Evolutionary conservation across 2,888 invertebrate species (phyloP), one percentile per base, ranked within the genome.

Genomic region (Pterostichus madidus): DNA sequence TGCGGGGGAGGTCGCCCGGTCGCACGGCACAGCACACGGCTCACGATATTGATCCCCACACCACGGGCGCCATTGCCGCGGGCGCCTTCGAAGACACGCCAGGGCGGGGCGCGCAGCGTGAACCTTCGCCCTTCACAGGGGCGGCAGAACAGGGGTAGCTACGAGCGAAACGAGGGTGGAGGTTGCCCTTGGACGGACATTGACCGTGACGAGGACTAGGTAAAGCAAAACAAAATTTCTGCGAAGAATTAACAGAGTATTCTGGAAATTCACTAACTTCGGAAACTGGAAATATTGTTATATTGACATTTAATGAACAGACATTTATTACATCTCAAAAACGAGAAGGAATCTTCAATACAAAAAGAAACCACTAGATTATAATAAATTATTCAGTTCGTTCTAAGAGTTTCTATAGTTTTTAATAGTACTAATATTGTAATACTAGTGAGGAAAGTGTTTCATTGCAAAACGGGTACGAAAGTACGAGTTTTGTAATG

Each of bases 31-130:
- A 64, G n/a, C 10, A 32, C 32, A 61, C 64, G 64, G 64, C 39
- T 35, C 75, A 75, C 75, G 44, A 75, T 68, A 49, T 78, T 73
- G 80, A 71, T 82, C 49, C 35, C 39, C 79, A 52, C 75, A 78
- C 83, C 80, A 53, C 80, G n/a, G 76, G 56, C 83, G 77, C 68
- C 61, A 32, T 76, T 83, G 73, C 81, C 79, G 61, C 81, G 56
- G 79, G 49, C 80, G 75, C 76, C 49, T 59, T 53, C 78, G 75
- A 83, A 71, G 80, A 44, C 79, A 46, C 81, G 44, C 53, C 79
- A 53, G 56, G 56, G 53, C 77, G 68, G 68, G 68, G 68, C 68
- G 44, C 68, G 17, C 68, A 39, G 53, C 15, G 32, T 49, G 24
- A 73, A 46, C 49, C 46, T 73, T 49, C 73, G 73, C 73, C 64